Evolutionary conservation across 2,888 invertebrate genomes (phyloP).

Genomic region (Coremacera marginata): DNA sequence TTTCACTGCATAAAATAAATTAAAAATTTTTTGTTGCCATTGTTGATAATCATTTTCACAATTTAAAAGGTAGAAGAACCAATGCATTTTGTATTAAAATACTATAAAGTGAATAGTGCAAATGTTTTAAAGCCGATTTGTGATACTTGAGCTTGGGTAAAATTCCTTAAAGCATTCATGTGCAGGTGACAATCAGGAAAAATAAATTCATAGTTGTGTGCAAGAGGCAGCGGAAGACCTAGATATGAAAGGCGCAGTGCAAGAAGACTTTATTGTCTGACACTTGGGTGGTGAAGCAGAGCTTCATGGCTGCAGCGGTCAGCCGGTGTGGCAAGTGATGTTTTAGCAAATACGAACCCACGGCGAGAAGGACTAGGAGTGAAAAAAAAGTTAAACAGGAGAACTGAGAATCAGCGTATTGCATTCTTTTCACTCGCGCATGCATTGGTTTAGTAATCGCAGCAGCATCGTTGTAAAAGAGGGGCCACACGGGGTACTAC

Average conservation of each 20-base stretch:
- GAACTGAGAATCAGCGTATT: neutral
- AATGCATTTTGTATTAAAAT: neutral
- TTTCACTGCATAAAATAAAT: slow-evolving; percentile 35
- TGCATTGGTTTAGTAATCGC: neutral
- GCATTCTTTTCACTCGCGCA: slow-evolving; percentile 23
- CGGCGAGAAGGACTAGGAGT: neutral
- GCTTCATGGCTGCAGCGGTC: neutral
- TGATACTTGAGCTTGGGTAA: neutral
- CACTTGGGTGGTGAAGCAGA: neutral
- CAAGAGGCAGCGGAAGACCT: neutral
- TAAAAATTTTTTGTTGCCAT: slow-evolving; percentile 43
- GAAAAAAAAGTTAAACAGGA: neutral
- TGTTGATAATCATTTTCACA: slow-evolving; percentile 26
- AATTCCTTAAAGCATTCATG: slow-evolving; percentile 7
- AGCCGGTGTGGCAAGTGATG: neutral
- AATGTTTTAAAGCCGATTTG: neutral
- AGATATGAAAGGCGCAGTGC: neutral
- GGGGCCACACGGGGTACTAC: neutral
- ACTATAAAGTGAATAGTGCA: neutral
- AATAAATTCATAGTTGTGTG: neutral
- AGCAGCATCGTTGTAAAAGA: neutral
- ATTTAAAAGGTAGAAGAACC: slow-evolving; percentile 30
- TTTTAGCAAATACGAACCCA: neutral
- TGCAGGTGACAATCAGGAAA: slow-evolving; percentile 14
- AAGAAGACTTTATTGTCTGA: neutral